Base-by-base conservation (phyloP, 2,888 invertebrate species). In the Oxytorus armatus region DNA sequence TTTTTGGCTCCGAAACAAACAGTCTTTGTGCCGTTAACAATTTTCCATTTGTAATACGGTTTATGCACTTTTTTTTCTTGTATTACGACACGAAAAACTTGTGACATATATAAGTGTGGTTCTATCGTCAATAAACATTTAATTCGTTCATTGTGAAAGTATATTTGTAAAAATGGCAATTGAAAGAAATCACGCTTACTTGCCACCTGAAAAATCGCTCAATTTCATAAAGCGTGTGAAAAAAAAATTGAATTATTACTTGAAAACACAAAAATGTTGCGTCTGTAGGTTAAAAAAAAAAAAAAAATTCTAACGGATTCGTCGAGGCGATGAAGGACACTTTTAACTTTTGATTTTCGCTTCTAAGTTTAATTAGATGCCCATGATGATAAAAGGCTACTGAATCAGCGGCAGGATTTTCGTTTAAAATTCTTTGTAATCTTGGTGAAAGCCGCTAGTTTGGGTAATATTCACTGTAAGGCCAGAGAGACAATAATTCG, bases 341-440 rank as follows among this genome's bases (percentile, higher is more conserved):
- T 81, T 77, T 47, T 36, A 75, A 61, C 74, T 83, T 72, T 61
- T 47, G 25, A 44, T 57, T 2, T 8, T 69, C 39, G 29, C 47
- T 33, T 53, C 14, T 70, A 55, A 51, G 49, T 70, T 79, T 18
- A 66, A 57, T 44, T 63, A 70, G 36, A 77, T 86, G 91, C 90
- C 91, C 85, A 85, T 91, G 91, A 92, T 91, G 92, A 92, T 90
- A 74, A 78, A 87, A 88, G 90, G 92, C 90, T 88, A 89, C 88
- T 83, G 89, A 90, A 83, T 83, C 83, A 85, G 88, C 88, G 85
- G 89, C 87, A 84, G 90, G 89, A 89, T 89, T 89, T 86, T 75
- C 44, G 23, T 51, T 61, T 68, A 82, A 86, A 90, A 87, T 86
- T 90, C 92, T 92, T 92, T 90, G 91, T 91, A 92, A 92, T 92